Evolutionary conservation across 1,140 invertebrate species (phyloP), one percentile per base, ranked within the genome.

Genomic region (Teleogryllus occipitalis): DNA sequence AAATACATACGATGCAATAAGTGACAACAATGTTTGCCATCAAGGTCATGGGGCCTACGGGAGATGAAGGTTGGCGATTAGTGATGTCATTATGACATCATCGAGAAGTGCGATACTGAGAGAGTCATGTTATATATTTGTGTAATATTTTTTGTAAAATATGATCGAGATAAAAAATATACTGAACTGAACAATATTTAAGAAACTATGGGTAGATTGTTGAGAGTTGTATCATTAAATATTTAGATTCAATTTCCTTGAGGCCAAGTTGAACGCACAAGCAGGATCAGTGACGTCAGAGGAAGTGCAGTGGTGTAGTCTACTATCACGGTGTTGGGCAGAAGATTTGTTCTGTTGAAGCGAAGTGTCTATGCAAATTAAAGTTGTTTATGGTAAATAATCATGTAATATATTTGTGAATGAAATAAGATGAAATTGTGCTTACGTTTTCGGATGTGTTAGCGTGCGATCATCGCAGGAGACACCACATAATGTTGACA

Each of bases 81-180:
- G 79, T 80, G 79, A 80, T 80, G 79, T 80, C 79, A 80, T 80
- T 77, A 80, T 80, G 79, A 80, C 79, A 80, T 80, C 79, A 80
- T 80, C 79, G 48, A 48, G 54, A 80, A 80, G 48, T 72, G 79
- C 65, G 72, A 76, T 80, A 77, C 54, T 80, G 22, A 22, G 14
- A 22, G 54, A 22, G 78, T 74, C 78, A 74, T 72, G 73, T 78
- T 78, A 77, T 22, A 18, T 18, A 47, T 77, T 21, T 47, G 15
- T 12, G 8, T 49, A n/a, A 39, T 8, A 21, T 6, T 15, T 76
- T 22, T 2, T 27, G 8, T 76, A 76, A 12, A 15, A 7, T 76
- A 18, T 14, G n/a, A 46, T 47, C 47, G 18, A 76, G 8, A 10
- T 76, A 22, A 18, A 22, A 76, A 15, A 22, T 10, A 7, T 76